phyloP scores from a whole-genome alignment of 2,797 vertebrate genomes.

The Crocodylus rhombifer region DNA sequence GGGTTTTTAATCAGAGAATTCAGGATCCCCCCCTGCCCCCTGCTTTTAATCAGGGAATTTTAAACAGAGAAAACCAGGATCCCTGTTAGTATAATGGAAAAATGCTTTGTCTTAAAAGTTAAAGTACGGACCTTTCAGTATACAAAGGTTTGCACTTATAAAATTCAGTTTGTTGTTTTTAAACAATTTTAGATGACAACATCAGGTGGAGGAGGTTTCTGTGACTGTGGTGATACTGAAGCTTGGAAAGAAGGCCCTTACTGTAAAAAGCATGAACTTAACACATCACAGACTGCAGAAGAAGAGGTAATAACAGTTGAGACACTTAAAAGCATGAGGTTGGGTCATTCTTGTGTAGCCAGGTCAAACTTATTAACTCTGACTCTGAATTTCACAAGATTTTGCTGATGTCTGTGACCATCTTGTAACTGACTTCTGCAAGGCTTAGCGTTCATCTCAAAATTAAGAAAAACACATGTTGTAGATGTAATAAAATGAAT shows the following conservation, averaged over 20 bases:
- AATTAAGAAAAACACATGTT: not conserved
- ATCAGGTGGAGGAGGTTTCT: constrained; percentile 96
- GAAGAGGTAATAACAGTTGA: constrained; percentile 84
- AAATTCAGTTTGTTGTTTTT: not conserved
- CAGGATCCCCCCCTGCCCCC: too few relatives aligned
- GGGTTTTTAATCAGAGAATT: too few relatives aligned
- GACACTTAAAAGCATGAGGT: not conserved
- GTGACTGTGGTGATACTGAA: constrained; percentile 97
- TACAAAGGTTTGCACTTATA: not conserved
- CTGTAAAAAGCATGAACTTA: constrained; percentile 92
- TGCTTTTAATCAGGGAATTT: too few relatives aligned
- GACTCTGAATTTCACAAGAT: not conserved
- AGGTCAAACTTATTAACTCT: not conserved
- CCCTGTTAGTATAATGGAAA: not conserved
- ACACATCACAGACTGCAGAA: constrained; percentile 84
- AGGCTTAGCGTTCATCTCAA: not conserved
- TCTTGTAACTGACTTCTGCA: not conserved
- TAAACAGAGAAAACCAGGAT: too few relatives aligned
- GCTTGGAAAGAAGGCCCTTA: constrained; percentile 97
- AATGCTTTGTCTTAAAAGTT: not conserved
- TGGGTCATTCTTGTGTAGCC: not conserved
- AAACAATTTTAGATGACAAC: constrained; percentile 92
- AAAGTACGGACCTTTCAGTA: not conserved
- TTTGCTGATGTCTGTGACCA: not conserved
- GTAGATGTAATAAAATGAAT: not conserved